Conservation (phyloP, 2,888 invertebrate species). For the Megamerina dolium region DNA sequence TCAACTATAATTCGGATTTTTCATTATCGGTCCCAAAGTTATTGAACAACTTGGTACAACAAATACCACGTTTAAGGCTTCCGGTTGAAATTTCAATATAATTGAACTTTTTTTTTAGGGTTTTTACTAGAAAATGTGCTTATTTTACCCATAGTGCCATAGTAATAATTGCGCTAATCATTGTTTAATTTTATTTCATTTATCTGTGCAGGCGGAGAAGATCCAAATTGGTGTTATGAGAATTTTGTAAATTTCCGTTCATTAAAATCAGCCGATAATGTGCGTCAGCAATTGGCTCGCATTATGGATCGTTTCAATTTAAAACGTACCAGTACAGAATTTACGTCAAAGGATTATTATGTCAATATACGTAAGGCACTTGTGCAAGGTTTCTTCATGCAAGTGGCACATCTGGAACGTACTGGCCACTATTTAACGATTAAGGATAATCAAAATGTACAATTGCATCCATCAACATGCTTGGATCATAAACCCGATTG, state of each 20-base stretch:
- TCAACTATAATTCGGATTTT: too few relatives aligned
- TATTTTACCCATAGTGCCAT: too few relatives aligned
- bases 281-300: constrained; percentile 90
- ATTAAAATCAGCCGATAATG: constrained; percentile 97
- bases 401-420: constrained; percentile 96
- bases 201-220: constrained; percentile 78
- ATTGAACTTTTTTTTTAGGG: too few relatives aligned
- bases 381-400: constrained; percentile 99
- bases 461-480: constrained; percentile 97
- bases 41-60: too few relatives aligned
- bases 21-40: too few relatives aligned
- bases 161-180: too few relatives aligned
- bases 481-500: constrained; percentile 99
- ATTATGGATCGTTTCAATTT: constrained; percentile 98
- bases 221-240: constrained; percentile 99
- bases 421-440: constrained; percentile 98
- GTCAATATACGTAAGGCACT: constrained; percentile 97
- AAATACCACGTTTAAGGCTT: too few relatives aligned
- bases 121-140: too few relatives aligned
- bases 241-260: constrained; percentile 99
- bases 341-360: constrained; percentile 98
- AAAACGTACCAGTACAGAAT: constrained; percentile 93
- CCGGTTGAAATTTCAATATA: too few relatives aligned
- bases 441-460: constrained; percentile 98
- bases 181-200: too few relatives aligned